Conservation (phyloP, 2,888 invertebrate genomes). For the Andrena bucephala region DNA sequence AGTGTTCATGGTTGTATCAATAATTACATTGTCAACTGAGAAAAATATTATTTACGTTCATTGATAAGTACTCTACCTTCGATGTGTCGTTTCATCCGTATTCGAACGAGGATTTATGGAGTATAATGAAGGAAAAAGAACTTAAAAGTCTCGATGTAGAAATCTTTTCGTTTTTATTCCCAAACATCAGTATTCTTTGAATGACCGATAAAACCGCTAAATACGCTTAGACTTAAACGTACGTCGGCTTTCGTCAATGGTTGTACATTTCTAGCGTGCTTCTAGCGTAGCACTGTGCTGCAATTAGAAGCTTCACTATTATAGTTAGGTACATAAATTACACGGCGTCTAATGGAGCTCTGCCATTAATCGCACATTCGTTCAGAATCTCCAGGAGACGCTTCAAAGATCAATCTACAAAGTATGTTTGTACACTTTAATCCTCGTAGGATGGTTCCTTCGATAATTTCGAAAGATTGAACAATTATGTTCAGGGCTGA, state of each 20-base stretch:
- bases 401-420: not conserved
- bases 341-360: not conserved
- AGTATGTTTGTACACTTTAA: not conserved
- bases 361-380: not conserved
- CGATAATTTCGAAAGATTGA: not conserved
- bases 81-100: too few relatives aligned
- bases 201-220: conserved; percentile 19
- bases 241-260: not conserved
- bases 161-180: conserved; percentile 41
- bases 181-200: not conserved
- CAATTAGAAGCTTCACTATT: not conserved
- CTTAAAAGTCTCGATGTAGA: conserved; percentile 5
- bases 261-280: conserved; percentile 7
- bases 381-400: not conserved
- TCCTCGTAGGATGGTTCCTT: not conserved
- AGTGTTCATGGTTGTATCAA: too few relatives aligned
- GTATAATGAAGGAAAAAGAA: not conserved
- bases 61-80: too few relatives aligned
- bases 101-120: too few relatives aligned
- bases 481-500: conserved; percentile 4
- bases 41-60: too few relatives aligned
- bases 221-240: conserved; percentile 13
- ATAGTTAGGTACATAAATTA: not conserved
- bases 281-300: not conserved
- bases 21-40: too few relatives aligned